Evolutionary conservation across 2,797 vertebrate species (phyloP).

Genomic region (Rhabdophis nuchalis): DNA sequence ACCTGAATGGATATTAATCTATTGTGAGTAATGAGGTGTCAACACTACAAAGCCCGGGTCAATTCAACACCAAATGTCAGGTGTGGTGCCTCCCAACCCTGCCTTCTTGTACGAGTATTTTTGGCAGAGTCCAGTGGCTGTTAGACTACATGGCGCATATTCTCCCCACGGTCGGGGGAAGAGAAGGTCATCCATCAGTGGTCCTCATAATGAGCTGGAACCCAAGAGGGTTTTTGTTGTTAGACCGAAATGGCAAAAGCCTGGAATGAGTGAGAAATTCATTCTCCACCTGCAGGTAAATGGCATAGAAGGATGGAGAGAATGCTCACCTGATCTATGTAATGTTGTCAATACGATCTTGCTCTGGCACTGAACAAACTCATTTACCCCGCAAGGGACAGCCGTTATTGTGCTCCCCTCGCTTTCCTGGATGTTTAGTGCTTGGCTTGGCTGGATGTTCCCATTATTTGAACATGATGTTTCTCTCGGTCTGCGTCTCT

Average conservation of each 20-base stretch:
- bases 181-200: conserved; percentile 21
- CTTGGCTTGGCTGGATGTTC: neutral
- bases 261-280: conserved; percentile 3
- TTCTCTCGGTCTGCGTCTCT: neutral
- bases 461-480: neutral
- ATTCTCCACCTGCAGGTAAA: neutral
- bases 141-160: conserved; percentile 14
- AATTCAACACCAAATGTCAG: neutral
- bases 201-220: conserved; percentile 17
- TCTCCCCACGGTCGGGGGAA: neutral
- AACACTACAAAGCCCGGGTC: no score
- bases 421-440: neutral
- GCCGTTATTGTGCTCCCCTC: neutral
- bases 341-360: conserved; percentile 14
- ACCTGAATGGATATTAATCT: neutral
- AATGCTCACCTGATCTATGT: neutral
- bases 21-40: neutral
- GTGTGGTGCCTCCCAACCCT: no score
- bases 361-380: neutral
- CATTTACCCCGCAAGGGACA: neutral
- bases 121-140: neutral
- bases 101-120: neutral
- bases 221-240: neutral
- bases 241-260: neutral
- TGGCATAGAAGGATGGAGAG: neutral